Evolutionary conservation across 1,140 invertebrate genomes (phyloP), one percentile per base, ranked within the genome.

Genomic region (Bacillus rossius): DNA sequence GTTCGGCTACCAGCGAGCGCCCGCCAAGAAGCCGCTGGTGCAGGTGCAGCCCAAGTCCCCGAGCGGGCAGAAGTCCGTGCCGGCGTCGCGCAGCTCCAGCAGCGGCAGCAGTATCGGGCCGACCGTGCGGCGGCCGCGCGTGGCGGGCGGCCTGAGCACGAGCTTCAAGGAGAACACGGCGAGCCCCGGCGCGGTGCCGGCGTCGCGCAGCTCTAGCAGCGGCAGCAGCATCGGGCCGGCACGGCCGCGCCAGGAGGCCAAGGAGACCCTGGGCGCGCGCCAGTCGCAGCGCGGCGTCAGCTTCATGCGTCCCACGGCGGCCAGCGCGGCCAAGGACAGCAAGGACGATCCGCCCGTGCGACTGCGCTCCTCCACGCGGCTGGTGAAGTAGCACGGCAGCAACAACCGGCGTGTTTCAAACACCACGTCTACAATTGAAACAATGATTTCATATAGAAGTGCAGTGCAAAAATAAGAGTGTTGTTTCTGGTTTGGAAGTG

Each of bases 181-280:
- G n/a, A 65, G 57, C 59, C 8, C 65, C 45, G 77, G 63, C 52
- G 78, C 81, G 40, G 80, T 83, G 59, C 83, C 85, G 0, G 84
- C 85, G 0, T 86, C 85, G 54, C 76, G 85, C 34, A 87, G 84
- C 61, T 86, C 84, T 51, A 87, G 84, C 50, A 86, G 84, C 67
- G 85, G 84, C 2, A 87, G 85, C 63, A 87, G 81, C 55, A 76
- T 84, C 8, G 82, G 81, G 0, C 75, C 79, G 0, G 17, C n/a
- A 20, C 54, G 7, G 10, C 61, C 1, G 64, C 47, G 22, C 70
- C 67, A 59, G 69, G 67, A 53, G 67, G 65, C 34, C 37, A 70
- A 23, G 61, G 69, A n/a, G 68, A 75, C 22, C 67, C 49, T 47
- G 8, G 37, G 23, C 22, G 41, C 22, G 40, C 47, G 26, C n/a